Conservation (phyloP, 2,888 invertebrate species). For the Drosophila atroscutellata region DNA sequence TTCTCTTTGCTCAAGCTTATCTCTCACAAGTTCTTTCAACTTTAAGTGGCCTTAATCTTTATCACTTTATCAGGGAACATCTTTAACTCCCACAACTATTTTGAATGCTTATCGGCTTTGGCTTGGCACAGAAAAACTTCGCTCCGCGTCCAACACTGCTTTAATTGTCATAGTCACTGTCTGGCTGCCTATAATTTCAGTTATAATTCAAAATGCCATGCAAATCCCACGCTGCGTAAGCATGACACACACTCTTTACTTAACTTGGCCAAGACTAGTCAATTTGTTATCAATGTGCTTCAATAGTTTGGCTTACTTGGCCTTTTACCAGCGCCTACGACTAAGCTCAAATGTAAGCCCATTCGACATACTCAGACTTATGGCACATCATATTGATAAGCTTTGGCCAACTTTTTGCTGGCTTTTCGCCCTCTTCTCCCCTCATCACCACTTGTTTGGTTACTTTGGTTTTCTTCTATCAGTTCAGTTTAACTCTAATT, state of each 20-base stretch:
- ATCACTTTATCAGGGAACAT: neutral
- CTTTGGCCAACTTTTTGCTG: slow-evolving; percentile 61
- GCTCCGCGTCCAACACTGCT: neutral
- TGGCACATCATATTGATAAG: slow-evolving; percentile 56
- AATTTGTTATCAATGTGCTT: slow-evolving; percentile 61
- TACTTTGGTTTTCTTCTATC: too few species aligned
- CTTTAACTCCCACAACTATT: neutral
- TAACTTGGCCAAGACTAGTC: slow-evolving; percentile 59
- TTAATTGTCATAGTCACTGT: neutral
- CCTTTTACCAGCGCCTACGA: slow-evolving; percentile 53
- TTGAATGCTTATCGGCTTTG: slow-evolving; percentile 12
- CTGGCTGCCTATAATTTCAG: slow-evolving; percentile 15
- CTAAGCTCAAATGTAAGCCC: slow-evolving; percentile 56
- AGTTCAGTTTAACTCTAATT: slow-evolving; percentile 1
- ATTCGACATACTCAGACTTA: slow-evolving; percentile 61
- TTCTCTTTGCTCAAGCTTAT: neutral
- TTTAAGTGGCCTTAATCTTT: slow-evolving; percentile 3
- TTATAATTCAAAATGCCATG: slow-evolving; percentile 30
- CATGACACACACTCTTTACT: slow-evolving; percentile 32
- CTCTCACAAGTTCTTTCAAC: neutral
- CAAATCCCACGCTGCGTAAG: slow-evolving; percentile 20
- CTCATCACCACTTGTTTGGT: slow-evolving; percentile 4
- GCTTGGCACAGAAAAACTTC: neutral
- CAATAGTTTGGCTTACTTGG: slow-evolving; percentile 64
- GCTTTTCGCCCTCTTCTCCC: slow-evolving; percentile 14